Conservation (phyloP, 2,888 invertebrate genomes). For the Platynereis dumerilii region DNA sequence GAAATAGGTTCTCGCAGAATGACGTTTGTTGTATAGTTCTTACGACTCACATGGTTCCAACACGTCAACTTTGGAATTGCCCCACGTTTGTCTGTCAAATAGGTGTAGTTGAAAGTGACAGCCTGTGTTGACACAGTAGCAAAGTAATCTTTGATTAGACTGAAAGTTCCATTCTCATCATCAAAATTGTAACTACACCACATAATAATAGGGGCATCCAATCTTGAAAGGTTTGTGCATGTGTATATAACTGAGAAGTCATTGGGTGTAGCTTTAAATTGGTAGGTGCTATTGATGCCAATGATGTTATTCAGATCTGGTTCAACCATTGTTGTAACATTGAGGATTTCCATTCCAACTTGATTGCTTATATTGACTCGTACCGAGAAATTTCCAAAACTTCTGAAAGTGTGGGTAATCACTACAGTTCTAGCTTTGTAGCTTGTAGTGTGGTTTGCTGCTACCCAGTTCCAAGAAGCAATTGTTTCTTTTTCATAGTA, state of each 20-base stretch:
- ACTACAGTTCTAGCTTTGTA: not conserved
- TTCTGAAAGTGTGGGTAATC: not conserved
- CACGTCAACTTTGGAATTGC: not conserved
- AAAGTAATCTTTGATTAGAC: too few species aligned
- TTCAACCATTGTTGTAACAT: not conserved
- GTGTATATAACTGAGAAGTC: too few species aligned
- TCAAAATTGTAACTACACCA: not conserved
- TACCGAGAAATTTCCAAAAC: not conserved
- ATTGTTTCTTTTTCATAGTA: not conserved
- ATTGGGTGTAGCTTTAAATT: not conserved
- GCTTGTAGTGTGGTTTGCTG: not conserved
- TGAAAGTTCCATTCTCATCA: not conserved
- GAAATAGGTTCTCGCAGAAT: not conserved
- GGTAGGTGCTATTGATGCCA: not conserved
- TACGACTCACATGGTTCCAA: not conserved
- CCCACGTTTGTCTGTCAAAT: not conserved
- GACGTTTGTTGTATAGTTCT: not conserved
- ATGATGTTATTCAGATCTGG: not conserved
- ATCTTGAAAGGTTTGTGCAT: too few species aligned
- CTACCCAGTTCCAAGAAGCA: slow-evolving; percentile 1
- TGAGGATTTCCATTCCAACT: not conserved
- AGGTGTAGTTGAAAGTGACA: not conserved
- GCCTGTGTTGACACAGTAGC: not conserved
- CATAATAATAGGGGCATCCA: not conserved
- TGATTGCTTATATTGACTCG: not conserved